Evolutionary conservation across 2,888 invertebrate genomes (phyloP).

Genomic region (Andrena flavipes): DNA sequence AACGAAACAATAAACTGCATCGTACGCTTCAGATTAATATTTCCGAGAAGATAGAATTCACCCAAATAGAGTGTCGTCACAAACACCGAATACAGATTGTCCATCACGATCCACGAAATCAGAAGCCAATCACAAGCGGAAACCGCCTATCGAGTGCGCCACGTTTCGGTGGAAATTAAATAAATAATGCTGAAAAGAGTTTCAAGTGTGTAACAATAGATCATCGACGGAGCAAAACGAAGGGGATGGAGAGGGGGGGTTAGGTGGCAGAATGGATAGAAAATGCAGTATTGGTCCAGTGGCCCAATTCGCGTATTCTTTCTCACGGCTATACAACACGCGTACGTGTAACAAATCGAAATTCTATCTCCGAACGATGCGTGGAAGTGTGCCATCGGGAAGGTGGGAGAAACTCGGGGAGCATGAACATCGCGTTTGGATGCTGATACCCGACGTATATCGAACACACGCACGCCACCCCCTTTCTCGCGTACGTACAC

Average conservation of each 20-base stretch:
- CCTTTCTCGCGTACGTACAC: constrained; percentile 14
- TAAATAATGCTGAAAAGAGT: constrained; percentile 7
- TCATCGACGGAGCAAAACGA: constrained; percentile 6
- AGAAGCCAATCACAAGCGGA: neutral
- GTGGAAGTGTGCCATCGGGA: constrained; percentile 57
- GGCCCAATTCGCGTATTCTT: constrained; percentile 69
- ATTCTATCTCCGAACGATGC: constrained; percentile 66
- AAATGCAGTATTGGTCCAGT: constrained; percentile 64
- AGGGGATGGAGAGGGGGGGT: neutral
- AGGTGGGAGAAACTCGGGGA: constrained; percentile 43
- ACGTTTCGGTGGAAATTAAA: neutral
- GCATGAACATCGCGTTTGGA: constrained; percentile 65
- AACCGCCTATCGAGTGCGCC: neutral
- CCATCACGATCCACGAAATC: neutral
- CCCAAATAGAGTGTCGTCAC: neutral
- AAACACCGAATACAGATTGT: neutral
- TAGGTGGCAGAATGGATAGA: constrained; percentile 36
- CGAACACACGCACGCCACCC: constrained; percentile 16
- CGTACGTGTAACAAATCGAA: constrained; percentile 66
- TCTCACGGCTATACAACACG: constrained; percentile 58
- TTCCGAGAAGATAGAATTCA: too few relatives aligned
- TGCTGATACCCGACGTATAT: constrained; percentile 58
- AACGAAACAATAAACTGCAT: too few relatives aligned
- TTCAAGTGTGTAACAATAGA: constrained; percentile 8
- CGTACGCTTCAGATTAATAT: too few relatives aligned